These are phyloP conservation scores for Alectoris magna DNA, from an alignment of 2,797 vertebrate species.

Conservation along the genomic window DNA sequence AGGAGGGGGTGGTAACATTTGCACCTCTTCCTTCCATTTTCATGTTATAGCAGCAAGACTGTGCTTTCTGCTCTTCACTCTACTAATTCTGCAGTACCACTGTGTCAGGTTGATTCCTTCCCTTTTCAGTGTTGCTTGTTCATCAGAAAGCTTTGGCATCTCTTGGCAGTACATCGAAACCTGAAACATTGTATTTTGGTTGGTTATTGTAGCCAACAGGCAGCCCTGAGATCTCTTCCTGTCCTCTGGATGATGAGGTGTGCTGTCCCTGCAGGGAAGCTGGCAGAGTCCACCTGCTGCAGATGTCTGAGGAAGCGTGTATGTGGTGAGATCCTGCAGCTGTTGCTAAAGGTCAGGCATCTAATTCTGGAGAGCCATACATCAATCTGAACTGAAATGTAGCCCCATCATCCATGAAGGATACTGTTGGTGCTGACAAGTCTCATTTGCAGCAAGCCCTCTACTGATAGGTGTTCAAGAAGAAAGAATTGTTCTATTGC, in stretches of 20 bases:
- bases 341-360: neutral
- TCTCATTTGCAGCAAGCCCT: neutral
- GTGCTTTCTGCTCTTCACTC: neutral
- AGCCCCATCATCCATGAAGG: constrained; percentile 29
- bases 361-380: neutral
- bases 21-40: neutral
- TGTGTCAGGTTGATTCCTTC: neutral
- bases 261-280: neutral
- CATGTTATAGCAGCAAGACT: neutral
- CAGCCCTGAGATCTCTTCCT: neutral
- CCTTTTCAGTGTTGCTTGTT: neutral
- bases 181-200: neutral
- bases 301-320: neutral
- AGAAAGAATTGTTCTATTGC: constrained; percentile 10
- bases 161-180: neutral
- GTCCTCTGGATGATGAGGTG: neutral
- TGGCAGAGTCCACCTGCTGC: neutral
- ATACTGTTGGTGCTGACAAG: neutral
- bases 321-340: neutral
- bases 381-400: constrained; percentile 26
- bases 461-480: neutral
- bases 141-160: neutral
- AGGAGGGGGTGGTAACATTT: neutral
- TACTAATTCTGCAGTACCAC: neutral
- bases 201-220: neutral